These are phyloP conservation scores for Acleris literana DNA, from an alignment of 2,888 invertebrate genomes.

Conservation along the genomic window DNA sequence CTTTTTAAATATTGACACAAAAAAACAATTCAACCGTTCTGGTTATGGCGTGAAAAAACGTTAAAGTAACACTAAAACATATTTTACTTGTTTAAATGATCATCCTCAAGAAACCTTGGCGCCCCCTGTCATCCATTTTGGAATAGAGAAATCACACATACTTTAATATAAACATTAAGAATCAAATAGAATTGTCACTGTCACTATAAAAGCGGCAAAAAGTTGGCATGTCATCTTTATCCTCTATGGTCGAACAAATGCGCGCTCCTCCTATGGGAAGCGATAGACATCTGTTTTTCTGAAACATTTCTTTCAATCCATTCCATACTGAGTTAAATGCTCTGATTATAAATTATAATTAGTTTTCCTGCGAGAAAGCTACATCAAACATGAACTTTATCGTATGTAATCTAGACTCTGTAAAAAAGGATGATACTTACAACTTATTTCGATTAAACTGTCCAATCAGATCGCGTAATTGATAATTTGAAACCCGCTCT, in stretches of 20 bases:
- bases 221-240: constrained; percentile 5
- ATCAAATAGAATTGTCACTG: constrained; percentile 33
- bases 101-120: neutral
- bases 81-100: no score
- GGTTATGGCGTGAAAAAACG: no score
- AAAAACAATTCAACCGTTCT: no score
- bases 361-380: neutral
- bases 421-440: neutral
- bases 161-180: neutral
- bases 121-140: constrained; percentile 3
- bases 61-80: no score
- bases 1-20: no score
- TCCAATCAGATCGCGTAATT: no score
- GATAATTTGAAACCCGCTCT: no score
- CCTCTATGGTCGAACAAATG: constrained; percentile 24
- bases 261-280: constrained; percentile 20
- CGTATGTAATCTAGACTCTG: neutral
- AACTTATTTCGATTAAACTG: no score
- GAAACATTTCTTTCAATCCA: constrained; percentile 29
- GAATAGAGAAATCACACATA: neutral
- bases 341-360: constrained; percentile 33
- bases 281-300: constrained; percentile 25
- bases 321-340: constrained; percentile 26
- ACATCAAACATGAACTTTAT: neutral
- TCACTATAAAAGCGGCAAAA: constrained; percentile 23